Percentiles rank a stretch among this genome's conserved stretches.
phyloP scores from a whole-genome alignment of 1,140 invertebrate species.

The Apis cerana region DNA sequence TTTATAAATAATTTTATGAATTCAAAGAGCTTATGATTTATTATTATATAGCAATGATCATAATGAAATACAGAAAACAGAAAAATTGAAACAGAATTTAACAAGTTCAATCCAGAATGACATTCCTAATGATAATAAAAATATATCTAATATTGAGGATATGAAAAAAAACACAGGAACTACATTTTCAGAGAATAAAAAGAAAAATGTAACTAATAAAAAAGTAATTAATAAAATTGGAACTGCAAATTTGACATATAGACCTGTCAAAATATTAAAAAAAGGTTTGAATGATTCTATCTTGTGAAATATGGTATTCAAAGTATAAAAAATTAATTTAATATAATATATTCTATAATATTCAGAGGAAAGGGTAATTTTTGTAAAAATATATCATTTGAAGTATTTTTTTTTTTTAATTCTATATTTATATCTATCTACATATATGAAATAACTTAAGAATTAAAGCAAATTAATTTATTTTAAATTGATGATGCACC shows the following conservation, averaged over 20 bases:
- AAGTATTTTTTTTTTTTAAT: neutral
- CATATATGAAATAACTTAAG: neutral
- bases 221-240: neutral
- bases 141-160: neutral
- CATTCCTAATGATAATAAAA: neutral
- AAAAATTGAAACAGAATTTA: neutral
- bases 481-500: neutral
- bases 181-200: too few relatives aligned
- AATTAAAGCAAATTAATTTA: neutral
- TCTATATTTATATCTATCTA: neutral
- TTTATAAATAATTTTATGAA: neutral
- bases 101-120: neutral
- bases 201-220: neutral
- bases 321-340: neutral
- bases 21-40: neutral
- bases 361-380: neutral
- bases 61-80: neutral
- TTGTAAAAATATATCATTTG: neutral
- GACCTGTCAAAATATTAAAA: slow-evolving; percentile 27
- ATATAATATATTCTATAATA: slow-evolving; percentile 1
- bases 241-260: slow-evolving; percentile 19
- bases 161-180: neutral
- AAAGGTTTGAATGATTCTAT: slow-evolving; percentile 46
- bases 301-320: slow-evolving; percentile 22
- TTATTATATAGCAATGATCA: neutral